phyloP scores from a whole-genome alignment of 2,888 invertebrate species.

The Habrosyne pyritoides region DNA sequence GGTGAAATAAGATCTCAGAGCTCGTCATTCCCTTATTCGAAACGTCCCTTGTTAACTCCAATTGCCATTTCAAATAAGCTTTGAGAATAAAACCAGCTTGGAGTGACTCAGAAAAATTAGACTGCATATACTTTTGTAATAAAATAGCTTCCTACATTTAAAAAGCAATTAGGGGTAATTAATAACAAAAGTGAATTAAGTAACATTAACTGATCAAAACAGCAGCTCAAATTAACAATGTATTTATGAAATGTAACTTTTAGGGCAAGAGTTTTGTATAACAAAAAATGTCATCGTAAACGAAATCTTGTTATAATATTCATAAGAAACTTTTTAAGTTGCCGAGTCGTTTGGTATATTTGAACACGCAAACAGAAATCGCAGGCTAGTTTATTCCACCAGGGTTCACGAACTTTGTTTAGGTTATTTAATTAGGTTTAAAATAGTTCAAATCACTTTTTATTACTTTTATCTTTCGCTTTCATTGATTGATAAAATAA shows the following conservation, averaged over 20 bases:
- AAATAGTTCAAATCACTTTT: not conserved
- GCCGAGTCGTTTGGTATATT: not conserved
- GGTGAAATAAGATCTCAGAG: conserved; percentile 19
- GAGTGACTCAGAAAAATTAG: not conserved
- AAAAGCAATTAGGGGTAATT: not conserved
- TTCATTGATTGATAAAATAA: too few species aligned
- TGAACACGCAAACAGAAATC: conserved; percentile 1
- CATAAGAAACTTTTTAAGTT: not conserved
- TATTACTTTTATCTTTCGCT: too few species aligned
- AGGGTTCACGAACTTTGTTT: not conserved
- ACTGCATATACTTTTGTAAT: too few species aligned
- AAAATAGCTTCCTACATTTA: too few species aligned
- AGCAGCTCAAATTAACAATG: not conserved
- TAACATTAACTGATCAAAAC: not conserved
- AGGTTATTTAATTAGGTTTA: not conserved
- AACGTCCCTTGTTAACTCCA: conserved; percentile 26
- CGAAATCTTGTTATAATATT: too few species aligned
- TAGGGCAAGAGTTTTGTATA: too few species aligned
- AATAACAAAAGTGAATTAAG: too few species aligned
- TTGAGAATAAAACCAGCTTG: conserved; percentile 18
- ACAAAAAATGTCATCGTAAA: too few species aligned
- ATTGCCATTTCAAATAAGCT: conserved; percentile 25
- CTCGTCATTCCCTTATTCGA: conserved; percentile 24
- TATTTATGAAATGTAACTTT: too few species aligned
- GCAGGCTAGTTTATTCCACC: not conserved